Evolutionary conservation across 2,113 vertebrate species (phyloP).

Genomic region (Myiagra hebetior): DNA sequence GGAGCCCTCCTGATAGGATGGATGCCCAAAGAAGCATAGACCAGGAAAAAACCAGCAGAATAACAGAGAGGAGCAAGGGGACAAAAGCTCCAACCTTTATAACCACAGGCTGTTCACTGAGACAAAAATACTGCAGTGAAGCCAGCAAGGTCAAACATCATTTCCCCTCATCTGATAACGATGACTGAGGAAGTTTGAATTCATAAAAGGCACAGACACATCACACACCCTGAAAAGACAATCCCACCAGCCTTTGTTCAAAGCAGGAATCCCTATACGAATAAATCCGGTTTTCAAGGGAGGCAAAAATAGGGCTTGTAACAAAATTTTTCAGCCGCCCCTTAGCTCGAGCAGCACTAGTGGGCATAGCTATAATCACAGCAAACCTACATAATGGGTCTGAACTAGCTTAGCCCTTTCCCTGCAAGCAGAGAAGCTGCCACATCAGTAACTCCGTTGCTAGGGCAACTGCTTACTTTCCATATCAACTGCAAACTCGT

Average conservation of each 20-base stretch:
- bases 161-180: not conserved
- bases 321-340: not conserved
- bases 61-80: not conserved
- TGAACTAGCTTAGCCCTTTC: conserved; percentile 68
- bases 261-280: not conserved
- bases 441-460: conserved; percentile 93
- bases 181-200: not conserved
- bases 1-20: not conserved
- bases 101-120: not conserved
- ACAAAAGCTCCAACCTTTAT: not conserved
- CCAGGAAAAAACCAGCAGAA: not conserved
- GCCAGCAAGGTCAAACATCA: not conserved
- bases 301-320: not conserved
- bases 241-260: conserved; percentile 21
- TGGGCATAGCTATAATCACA: conserved; percentile 35
- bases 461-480: conserved; percentile 95
- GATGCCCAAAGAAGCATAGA: not conserved
- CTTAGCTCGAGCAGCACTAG: conserved; percentile 16
- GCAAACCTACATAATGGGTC: conserved; percentile 38
- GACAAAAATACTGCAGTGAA: not conserved
- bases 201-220: not conserved
- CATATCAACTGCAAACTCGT: conserved; percentile 91
- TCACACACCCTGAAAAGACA: not conserved
- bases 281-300: not conserved
- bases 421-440: conserved; percentile 72